Base-by-base conservation (phyloP, 2,888 invertebrate species). In the Aplocera efformata region DNA sequence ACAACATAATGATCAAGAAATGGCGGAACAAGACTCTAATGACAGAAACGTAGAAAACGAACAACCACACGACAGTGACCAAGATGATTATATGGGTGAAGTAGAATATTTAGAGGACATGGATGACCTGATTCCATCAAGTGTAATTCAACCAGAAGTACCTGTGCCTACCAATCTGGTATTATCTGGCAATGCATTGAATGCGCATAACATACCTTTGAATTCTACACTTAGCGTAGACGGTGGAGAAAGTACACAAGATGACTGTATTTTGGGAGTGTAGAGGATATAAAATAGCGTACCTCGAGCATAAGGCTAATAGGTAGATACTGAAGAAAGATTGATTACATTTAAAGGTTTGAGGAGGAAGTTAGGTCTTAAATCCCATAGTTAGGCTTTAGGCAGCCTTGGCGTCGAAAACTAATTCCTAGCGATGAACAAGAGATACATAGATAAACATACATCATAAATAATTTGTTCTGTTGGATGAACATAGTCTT, bases 201-300 rank as follows among this genome's bases (percentile, higher is more conserved):
- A 41, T 7, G 31, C 40, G 1, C 32, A 33, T 8, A 33, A 26
- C 10, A 40, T 40, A 37, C 28, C 32, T 13, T 31, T 41, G 6
- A 35, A 42, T 30, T 11, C 10, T 10, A 11, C 17, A 2, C 32
- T 26, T 20, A 36, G 34, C 1, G 29, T n/a, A n/a, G 40, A 43
- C 3, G 48, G 32, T 8, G n/a, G n/a, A n/a, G 66, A 58, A 2
- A 43, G 58, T 40, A 32, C 39, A n/a, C 42, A 51, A 10, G 53
- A 45, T 5, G 48, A 51, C 30, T 69, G 72, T 41, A 75, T 75
- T 51, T 60, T 75, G 40, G 74, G 74, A 9, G 52, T 74, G 13
- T 17, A 17, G n/a, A n/a, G n/a, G n/a, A 17, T 17, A 3, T 2
- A 5, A 17, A 17, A 17, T 17, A 17, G 5, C 13, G 13, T n/a